Percentiles rank a stretch among this genome's conserved stretches.
phyloP scores from a whole-genome alignment of 2,888 invertebrate genomes.

The Parnassius mnemosyne region DNA sequence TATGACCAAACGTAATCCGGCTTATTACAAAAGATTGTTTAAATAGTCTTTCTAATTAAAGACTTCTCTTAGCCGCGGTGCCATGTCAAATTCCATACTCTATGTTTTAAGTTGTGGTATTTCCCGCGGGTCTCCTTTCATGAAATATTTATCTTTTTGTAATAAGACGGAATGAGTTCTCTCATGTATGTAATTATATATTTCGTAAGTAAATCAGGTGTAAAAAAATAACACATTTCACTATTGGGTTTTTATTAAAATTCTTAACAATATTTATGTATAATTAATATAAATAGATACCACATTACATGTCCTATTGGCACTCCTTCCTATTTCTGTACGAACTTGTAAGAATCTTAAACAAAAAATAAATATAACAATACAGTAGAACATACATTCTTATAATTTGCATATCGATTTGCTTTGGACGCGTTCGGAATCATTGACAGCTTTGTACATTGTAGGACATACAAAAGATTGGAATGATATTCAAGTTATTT shows the following conservation, averaged over 20 bases:
- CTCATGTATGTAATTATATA: conserved; percentile 10
- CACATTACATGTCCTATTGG: conserved; percentile 59
- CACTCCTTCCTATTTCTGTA: conserved; percentile 50
- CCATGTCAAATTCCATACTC: no score
- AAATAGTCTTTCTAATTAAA: no score
- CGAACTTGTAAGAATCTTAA: conserved; percentile 30
- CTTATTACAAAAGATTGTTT: no score
- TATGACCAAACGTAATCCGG: no score
- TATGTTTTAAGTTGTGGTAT: no score
- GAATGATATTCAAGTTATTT: conserved; percentile 19
- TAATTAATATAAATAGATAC: conserved; percentile 66
- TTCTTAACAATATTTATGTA: conserved; percentile 68
- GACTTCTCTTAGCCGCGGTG: no score
- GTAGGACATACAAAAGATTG: conserved; percentile 37
- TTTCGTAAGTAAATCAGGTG: conserved; percentile 17
- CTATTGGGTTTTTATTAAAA: conserved; percentile 70
- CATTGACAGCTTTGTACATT: conserved; percentile 48
- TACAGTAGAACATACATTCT: conserved; percentile 38
- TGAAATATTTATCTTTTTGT: no score
- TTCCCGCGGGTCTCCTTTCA: no score
- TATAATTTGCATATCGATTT: conserved; percentile 28
- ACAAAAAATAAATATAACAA: conserved; percentile 41
- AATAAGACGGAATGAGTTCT: no score
- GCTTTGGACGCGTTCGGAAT: conserved; percentile 47
- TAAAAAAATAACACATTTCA: conserved; percentile 46